phyloP scores from a whole-genome alignment of 2,113 vertebrate species.

The Pionites leucogaster region DNA sequence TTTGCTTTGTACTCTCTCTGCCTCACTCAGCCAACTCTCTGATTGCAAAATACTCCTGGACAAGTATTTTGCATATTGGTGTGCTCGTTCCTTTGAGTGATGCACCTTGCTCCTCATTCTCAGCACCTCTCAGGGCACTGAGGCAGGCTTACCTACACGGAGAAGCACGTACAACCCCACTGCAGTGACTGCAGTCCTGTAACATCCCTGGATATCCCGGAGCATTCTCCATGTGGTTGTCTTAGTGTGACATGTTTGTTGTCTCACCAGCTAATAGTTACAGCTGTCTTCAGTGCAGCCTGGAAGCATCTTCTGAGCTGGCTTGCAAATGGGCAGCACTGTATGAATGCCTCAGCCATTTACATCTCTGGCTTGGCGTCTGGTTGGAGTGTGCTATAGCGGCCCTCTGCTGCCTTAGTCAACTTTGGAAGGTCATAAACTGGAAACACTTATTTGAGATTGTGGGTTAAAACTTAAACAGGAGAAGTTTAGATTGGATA shows the following conservation, averaged over 20 bases:
- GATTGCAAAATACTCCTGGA: not conserved
- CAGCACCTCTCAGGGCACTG: no score
- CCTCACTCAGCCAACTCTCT: not conserved
- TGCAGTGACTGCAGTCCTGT: rapidly evolving
- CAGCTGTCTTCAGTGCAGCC: not conserved
- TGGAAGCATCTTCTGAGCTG: not conserved
- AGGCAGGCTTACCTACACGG: not conserved
- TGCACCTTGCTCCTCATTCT: not conserved
- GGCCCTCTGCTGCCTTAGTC: not conserved
- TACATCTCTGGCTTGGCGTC: rapidly evolving
- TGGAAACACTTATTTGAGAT: not conserved
- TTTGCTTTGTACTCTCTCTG: not conserved
- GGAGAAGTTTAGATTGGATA: no score
- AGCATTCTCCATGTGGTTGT: not conserved
- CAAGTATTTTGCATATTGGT: no score
- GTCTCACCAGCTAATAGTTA: not conserved
- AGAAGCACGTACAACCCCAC: rapidly evolving
- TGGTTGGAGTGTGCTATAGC: not conserved
- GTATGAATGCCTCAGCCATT: not conserved
- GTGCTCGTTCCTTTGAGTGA: not conserved
- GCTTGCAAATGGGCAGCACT: not conserved
- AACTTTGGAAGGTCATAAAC: not conserved
- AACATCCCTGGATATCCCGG: rapidly evolving
- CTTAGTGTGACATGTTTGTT: not conserved
- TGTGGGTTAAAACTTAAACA: no score